Conservation (phyloP, 2,888 invertebrate species). For the Nasonovia ribisnigri region DNA sequence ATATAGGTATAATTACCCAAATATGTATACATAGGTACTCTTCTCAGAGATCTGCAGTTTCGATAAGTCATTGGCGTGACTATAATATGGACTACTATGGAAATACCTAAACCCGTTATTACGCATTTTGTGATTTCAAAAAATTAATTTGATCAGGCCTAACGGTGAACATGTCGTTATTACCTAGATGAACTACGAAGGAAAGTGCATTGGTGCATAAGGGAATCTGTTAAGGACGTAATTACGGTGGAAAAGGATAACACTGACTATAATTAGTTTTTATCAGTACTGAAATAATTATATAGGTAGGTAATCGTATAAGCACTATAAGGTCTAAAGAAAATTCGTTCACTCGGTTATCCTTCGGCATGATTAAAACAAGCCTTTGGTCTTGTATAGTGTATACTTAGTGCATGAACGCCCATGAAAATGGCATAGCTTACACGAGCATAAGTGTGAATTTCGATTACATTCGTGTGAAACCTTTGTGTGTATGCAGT, state of each 20-base stretch:
- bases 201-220: not conserved
- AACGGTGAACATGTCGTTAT: not conserved
- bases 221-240: not conserved
- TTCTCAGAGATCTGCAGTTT: not conserved
- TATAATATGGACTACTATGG: not conserved
- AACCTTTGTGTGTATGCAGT: not conserved
- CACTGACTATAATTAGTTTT: not conserved
- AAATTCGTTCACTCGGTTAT: not conserved
- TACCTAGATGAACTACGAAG: not conserved
- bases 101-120: not conserved
- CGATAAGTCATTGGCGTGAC: not conserved
- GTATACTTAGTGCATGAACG: not conserved
- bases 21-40: not conserved
- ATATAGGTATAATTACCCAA: not conserved
- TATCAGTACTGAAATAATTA: not conserved
- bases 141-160: not conserved
- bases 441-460: not conserved
- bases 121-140: not conserved
- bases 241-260: not conserved
- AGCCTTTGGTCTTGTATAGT: not conserved
- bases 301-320: not conserved
- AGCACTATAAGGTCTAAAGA: not conserved
- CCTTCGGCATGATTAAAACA: not conserved
- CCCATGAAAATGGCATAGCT: not conserved
- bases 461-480: not conserved